Evolutionary conservation across 2,888 invertebrate species (phyloP), one percentile per base, ranked within the genome.

Genomic region (Idaea dimidiata): DNA sequence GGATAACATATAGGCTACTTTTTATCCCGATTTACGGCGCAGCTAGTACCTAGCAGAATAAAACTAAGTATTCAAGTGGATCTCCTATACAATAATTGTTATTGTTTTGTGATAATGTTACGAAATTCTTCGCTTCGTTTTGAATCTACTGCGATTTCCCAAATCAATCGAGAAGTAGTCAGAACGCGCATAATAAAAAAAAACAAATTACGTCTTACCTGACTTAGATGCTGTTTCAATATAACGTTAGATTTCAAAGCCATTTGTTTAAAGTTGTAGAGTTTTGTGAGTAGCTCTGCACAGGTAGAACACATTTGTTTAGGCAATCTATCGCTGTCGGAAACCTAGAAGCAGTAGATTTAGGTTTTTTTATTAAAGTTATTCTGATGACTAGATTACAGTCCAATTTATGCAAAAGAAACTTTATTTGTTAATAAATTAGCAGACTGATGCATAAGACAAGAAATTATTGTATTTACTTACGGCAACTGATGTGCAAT

Each of bases 401-500:
- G 24, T 24, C 24, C 1, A 43, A 43, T 43, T 8, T 43, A 43
- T 3, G 8, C 2, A 8, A 10, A 43, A 43, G 8, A 43, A 14
- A 14, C 0, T 14, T 43, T 43, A 14, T 43, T 3, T 8, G 43
- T 43, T 10, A 43, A 10, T 43, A 43, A 32, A 43, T 14, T 43
- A 43, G 43, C 10, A 14, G 14, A 43, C 7, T 3, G 10, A 7
- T 43, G 14, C 43, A 43, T 43, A 43, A 43, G 14, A 3, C 43
- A 14, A 33, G 67, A 66, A 62, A 62, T 14, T 57, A 57, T 54
- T 57, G 31, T 33, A 58, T n/a, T 18, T 43, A 59, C 67, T 81
- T 77, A 91, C 93, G 82, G 91, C 88, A 18, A 93, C 84, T 62
- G 93, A 89, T 57, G 93, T 93, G 66, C 92, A 92, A 74, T 86